phyloP scores from a whole-genome alignment of 1,140 invertebrate species.

The Laodelphax striatellus region DNA sequence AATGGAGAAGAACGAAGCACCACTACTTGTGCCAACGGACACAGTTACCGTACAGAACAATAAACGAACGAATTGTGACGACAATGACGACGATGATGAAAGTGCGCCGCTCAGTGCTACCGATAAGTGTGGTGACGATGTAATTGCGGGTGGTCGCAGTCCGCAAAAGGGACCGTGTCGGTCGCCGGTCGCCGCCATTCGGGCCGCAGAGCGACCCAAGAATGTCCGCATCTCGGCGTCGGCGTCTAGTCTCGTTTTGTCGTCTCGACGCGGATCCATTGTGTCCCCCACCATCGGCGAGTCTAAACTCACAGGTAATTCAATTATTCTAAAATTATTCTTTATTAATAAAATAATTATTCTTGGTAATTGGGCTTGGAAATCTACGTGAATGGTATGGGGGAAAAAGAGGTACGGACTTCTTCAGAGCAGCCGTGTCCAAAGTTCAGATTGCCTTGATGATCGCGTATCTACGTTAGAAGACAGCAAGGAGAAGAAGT shows the following conservation, averaged over 20 bases:
- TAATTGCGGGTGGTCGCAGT: too few relatives aligned
- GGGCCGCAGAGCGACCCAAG: neutral
- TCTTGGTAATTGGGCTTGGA: too few relatives aligned
- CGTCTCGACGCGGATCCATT: conserved; percentile 15
- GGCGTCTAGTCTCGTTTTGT: conserved; percentile 6
- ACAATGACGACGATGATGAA: neutral
- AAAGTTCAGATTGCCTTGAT: too few relatives aligned
- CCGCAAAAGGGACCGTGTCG: neutral
- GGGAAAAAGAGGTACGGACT: too few relatives aligned
- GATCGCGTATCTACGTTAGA: too few relatives aligned
- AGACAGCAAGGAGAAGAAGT: too few relatives aligned
- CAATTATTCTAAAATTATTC: too few relatives aligned
- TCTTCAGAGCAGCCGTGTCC: too few relatives aligned
- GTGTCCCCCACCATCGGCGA: conserved; percentile 16
- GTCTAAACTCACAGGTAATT: neutral
- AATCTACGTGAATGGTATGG: too few relatives aligned
- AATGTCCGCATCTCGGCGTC: conserved; percentile 3
- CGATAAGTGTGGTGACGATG: too few relatives aligned
- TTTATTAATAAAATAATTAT: too few relatives aligned
- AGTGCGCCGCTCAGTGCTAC: neutral
- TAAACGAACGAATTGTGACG: neutral
- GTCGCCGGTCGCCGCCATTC: neutral
- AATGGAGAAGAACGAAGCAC: conserved; percentile 9
- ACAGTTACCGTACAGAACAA: neutral
- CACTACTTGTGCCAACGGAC: neutral